A percentile compares a stretch with the other conserved stretches of the same genome.
phyloP scores from a whole-genome alignment of 2,797 vertebrate genomes.

The Glyptemys insculpta region DNA sequence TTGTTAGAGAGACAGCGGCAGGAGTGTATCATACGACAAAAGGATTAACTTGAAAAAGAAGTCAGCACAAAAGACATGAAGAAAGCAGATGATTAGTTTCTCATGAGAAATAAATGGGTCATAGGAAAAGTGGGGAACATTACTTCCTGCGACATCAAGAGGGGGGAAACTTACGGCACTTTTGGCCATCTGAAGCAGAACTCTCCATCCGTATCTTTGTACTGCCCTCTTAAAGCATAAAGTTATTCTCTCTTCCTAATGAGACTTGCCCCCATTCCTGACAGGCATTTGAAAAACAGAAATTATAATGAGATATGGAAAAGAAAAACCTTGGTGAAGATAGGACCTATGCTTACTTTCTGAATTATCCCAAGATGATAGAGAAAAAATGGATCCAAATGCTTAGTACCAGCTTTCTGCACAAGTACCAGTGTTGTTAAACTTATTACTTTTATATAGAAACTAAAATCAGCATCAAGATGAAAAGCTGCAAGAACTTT shows the following conservation, averaged over 20 bases:
- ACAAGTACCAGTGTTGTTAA: background rate
- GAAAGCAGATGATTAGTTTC: background rate
- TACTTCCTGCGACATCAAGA: background rate
- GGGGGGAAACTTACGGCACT: background rate
- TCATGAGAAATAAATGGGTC: background rate
- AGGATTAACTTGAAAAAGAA: background rate
- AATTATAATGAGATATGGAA: background rate
- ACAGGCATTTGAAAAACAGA: constrained; percentile 12
- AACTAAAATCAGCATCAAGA: background rate
- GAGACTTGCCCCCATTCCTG: background rate
- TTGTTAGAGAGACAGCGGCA: background rate
- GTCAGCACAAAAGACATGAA: background rate
- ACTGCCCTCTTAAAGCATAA: background rate
- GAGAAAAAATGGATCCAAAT: background rate
- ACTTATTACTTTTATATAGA: background rate
- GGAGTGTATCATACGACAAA: background rate
- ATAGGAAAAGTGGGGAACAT: background rate
- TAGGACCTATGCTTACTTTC: background rate
- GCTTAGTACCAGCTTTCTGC: background rate
- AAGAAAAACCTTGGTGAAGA: background rate
- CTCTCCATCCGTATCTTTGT: background rate
- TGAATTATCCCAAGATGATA: background rate
- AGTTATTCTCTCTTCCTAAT: background rate
- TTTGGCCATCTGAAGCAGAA: background rate
- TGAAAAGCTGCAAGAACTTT: background rate